These are phyloP conservation scores for Sinonovacula constricta DNA, from an alignment of 1,140 invertebrate genomes.

Conservation along the genomic window DNA sequence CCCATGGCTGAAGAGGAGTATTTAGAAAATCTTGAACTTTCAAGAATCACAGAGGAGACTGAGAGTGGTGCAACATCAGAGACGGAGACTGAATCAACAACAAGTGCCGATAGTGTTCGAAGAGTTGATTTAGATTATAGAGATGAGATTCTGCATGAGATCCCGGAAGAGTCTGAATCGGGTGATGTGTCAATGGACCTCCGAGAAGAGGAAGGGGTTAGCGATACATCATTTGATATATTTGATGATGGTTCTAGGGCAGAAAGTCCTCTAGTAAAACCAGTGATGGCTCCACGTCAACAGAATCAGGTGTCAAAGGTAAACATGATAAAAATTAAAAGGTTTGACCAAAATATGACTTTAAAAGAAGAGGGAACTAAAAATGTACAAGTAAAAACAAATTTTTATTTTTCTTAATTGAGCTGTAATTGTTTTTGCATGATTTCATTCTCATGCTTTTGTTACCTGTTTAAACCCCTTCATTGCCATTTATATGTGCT, in stretches of 20 bases:
- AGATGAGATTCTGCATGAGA: slow-evolving; percentile 37
- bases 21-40: slow-evolving; percentile 26
- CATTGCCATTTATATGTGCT: too few relatives aligned
- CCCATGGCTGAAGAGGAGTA: slow-evolving; percentile 30
- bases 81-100: slow-evolving; percentile 13
- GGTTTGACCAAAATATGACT: too few relatives aligned
- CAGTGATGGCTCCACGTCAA: slow-evolving; percentile 8
- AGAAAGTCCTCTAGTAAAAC: slow-evolving; percentile 27
- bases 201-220: slow-evolving; percentile 27
- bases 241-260: slow-evolving; percentile 32
- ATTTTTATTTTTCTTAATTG: too few relatives aligned
- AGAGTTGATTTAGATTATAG: slow-evolving; percentile 23
- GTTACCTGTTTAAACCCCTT: too few relatives aligned
- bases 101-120: slow-evolving; percentile 45
- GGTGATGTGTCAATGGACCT: slow-evolving; percentile 40
- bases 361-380: too few relatives aligned
- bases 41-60: slow-evolving; percentile 40
- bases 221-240: slow-evolving; percentile 46
- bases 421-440: too few relatives aligned
- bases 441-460: too few relatives aligned
- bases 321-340: too few relatives aligned
- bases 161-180: slow-evolving; percentile 49
- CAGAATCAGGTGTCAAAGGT: slow-evolving; percentile 28
- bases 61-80: slow-evolving; percentile 49
- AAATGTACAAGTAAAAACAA: too few relatives aligned